phyloP scores from a whole-genome alignment of 2,113 vertebrate species.

The Pogonocichla stellata region DNA sequence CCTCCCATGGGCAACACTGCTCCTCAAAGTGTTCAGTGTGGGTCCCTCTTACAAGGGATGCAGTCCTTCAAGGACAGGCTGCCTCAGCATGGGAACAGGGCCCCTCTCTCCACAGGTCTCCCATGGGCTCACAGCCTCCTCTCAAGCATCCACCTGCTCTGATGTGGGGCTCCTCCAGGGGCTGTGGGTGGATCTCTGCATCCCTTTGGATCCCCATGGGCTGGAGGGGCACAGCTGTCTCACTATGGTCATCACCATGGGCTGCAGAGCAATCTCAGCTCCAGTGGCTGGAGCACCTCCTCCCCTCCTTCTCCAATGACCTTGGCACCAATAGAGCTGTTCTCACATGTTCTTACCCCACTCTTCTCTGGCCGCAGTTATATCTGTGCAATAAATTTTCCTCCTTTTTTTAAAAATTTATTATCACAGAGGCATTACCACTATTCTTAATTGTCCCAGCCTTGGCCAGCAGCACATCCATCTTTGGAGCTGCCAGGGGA shows the following conservation, averaged over 20 bases:
- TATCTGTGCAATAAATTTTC: neutral
- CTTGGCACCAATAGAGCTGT: neutral
- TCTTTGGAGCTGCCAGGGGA: neutral
- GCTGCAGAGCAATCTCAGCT: neutral
- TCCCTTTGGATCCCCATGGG: neutral
- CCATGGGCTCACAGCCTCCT: neutral
- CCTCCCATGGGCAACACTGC: too few species aligned
- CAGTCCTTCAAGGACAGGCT: neutral
- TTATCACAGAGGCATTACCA: neutral
- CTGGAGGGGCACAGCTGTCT: neutral
- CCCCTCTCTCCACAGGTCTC: neutral
- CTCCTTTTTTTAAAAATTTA: neutral
- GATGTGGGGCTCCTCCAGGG: fast-evolving
- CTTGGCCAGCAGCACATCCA: fast-evolving
- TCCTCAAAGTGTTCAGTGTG: neutral
- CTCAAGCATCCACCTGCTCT: neutral
- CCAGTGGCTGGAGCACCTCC: neutral
- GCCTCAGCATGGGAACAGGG: neutral
- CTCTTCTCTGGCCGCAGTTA: neutral
- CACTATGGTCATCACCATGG: neutral
- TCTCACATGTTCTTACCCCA: neutral
- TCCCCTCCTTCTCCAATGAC: neutral
- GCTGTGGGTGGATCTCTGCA: neutral
- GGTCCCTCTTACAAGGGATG: neutral
- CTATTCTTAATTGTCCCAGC: neutral